Evolutionary conservation across 2,113 vertebrate species (phyloP).

Genomic region (Laticauda laticaudata): DNA sequence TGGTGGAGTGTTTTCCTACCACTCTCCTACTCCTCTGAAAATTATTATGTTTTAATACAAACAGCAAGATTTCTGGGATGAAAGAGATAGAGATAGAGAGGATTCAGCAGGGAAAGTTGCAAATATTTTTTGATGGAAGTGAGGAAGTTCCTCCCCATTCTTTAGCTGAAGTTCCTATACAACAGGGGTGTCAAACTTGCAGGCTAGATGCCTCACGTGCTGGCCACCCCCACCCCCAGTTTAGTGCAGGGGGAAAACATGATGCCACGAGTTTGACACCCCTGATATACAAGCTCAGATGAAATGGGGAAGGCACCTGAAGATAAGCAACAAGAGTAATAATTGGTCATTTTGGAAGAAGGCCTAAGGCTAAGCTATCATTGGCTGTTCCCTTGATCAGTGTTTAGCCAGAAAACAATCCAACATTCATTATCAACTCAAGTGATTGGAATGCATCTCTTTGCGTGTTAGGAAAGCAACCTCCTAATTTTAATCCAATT

Average conservation of each 20-base stretch:
- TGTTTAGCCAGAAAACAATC: neutral
- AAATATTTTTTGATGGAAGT: neutral
- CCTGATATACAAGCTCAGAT: neutral
- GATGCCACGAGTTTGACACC: too few relatives aligned
- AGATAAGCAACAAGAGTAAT: neutral
- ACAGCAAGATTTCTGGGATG: neutral
- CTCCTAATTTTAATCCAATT: neutral
- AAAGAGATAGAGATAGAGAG: neutral
- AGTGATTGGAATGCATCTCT: neutral
- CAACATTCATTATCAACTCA: neutral
- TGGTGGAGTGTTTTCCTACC: neutral
- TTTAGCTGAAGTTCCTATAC: neutral
- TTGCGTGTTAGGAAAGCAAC: neutral
- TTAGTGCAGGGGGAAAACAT: too few relatives aligned
- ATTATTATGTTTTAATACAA: neutral
- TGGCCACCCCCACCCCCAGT: too few relatives aligned
- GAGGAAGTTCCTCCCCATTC: neutral
- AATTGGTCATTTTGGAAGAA: neutral
- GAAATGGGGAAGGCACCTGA: neutral
- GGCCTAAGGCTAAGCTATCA: neutral
- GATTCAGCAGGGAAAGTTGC: neutral
- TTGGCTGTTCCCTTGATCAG: neutral
- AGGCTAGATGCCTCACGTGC: too few relatives aligned
- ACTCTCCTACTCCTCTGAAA: neutral
- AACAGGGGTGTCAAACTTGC: too few relatives aligned